Base-by-base conservation (phyloP, 1,140 invertebrate species). In the Brachionus paranguensis region DNA sequence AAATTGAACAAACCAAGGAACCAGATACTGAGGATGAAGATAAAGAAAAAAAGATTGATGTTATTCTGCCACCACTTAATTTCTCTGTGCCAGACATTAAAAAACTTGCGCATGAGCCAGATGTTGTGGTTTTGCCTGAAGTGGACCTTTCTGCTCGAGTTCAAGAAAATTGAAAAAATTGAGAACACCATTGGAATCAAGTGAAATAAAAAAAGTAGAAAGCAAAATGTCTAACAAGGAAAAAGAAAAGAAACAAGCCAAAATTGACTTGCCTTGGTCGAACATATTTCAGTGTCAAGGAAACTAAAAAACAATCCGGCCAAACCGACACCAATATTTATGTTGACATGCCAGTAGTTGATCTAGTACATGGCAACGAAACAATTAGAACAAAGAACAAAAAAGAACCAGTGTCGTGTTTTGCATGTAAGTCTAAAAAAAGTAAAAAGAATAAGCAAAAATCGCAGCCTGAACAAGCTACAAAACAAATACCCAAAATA, bases 71-170 rank as follows among this genome's bases (percentile, higher is more conserved):
- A 37, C 33, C 33, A 37, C 33, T 37, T 37, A 5, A 33, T 33
- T 4, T 33, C 29, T 4, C 7, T 14, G 47, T 50, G 12, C 72
- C 72, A 11, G 78, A 81, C 12, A 45, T 64, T 17, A 60, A 64
- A 43, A 64, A 64, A 45, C 20, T 81, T 37, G 78, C 24, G 2
- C 78, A 55, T 24, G 27, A 60, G 20, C 43, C 78, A 20, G 78
- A 81, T 64, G 53, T 81, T 20, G 78, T 81, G 11, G 78, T 81
- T 55, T 37, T 81, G 20, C 78, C 78, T 64, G 53, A 81, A 37
- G 29, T 64, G 17, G 78, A 45, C 17, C 7, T 72, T 7, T 72
- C 41, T 43, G 68, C 41, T 20, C 33, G 33, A 6, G n/a, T 12
- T 5, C 29, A 45, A 72, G 41, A 41, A 41, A 27, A 55, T 45